Evolutionary conservation across 2,113 vertebrate species (phyloP).

Genomic region (Poeciliopsis occidentalis): DNA sequence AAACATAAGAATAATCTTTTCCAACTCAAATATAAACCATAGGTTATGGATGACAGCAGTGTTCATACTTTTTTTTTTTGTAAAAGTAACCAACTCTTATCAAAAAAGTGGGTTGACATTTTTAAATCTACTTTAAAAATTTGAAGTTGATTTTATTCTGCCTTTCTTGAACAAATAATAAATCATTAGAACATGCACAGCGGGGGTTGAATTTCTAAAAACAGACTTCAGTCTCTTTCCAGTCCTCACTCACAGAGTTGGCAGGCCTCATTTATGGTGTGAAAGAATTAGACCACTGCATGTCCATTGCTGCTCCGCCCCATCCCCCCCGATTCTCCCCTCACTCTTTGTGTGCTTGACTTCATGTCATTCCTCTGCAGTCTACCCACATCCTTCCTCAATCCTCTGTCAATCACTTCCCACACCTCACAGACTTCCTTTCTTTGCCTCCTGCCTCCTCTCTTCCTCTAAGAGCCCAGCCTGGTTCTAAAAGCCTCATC

Average conservation of each 20-base stretch:
- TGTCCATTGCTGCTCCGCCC: slow-evolving; percentile 2
- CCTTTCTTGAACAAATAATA: not conserved
- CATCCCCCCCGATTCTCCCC: not conserved
- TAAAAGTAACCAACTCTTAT: too few species aligned
- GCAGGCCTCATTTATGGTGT: not conserved
- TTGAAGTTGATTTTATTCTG: too few species aligned
- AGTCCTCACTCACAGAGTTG: not conserved
- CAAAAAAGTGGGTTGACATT: too few species aligned
- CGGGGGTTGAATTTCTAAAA: not conserved
- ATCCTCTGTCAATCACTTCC: slow-evolving; percentile 14
- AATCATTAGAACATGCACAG: not conserved
- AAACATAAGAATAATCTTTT: too few species aligned
- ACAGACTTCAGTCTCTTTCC: not conserved
- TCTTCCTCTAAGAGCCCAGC: not conserved
- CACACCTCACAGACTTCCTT: slow-evolving; percentile 11
- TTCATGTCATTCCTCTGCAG: slow-evolving; percentile 13
- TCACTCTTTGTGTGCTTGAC: not conserved
- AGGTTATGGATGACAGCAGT: too few species aligned
- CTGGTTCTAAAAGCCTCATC: slow-evolving; percentile 15
- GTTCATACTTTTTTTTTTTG: too few species aligned
- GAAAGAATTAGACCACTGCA: slow-evolving; percentile 8
- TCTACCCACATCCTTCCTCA: slow-evolving; percentile 3
- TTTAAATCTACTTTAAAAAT: too few species aligned
- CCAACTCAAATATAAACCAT: too few species aligned
- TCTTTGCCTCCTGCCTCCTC: not conserved